Conservation (phyloP, 2,888 invertebrate species). For the Thyatira batis region DNA sequence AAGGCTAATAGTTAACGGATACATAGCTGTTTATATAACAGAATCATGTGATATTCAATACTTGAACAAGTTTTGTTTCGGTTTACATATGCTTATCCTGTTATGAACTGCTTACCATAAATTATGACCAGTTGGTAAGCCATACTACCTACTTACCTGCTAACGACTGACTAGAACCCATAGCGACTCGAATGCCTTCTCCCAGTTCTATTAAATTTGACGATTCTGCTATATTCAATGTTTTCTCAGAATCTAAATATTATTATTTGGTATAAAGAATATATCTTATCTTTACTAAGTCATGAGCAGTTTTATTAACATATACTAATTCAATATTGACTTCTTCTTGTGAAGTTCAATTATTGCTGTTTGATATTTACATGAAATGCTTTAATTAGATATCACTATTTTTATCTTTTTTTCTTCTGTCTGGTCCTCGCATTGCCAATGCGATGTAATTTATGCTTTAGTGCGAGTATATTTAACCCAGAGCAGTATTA, state of each 20-base stretch:
- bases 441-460: too few relatives aligned
- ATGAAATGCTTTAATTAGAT: too few relatives aligned
- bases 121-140: not conserved
- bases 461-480: too few relatives aligned
- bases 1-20: conserved; percentile 18
- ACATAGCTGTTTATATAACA: conserved; percentile 17
- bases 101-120: not conserved
- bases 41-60: conserved; percentile 2
- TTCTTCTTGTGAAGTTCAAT: too few relatives aligned
- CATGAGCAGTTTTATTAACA: too few relatives aligned
- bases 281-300: too few relatives aligned
- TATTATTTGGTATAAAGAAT: too few relatives aligned
- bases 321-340: too few relatives aligned
- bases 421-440: too few relatives aligned
- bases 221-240: not conserved
- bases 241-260: not conserved
- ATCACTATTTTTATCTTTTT: too few relatives aligned
- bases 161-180: not conserved
- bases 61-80: not conserved
- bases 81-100: not conserved
- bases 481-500: too few relatives aligned
- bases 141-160: not conserved
- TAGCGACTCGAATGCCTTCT: not conserved
- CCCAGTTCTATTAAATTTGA: not conserved
- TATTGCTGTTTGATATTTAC: too few relatives aligned